Conservation (phyloP, 2,888 invertebrate species). For the Aporophyla nigra region DNA sequence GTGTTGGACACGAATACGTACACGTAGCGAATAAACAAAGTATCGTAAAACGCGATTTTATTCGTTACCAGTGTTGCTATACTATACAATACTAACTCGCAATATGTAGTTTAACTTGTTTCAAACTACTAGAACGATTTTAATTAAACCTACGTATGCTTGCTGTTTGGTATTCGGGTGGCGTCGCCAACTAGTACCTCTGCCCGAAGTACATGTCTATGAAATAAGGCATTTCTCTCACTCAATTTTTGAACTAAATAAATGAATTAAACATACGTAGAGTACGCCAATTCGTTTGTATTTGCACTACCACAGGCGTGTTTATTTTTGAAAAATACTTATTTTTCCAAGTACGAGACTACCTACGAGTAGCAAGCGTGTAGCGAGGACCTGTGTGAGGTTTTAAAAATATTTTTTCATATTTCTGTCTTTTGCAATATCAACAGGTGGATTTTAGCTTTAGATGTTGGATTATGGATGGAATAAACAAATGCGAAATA, state of each 20-base stretch:
- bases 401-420: background rate
- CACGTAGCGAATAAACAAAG: constrained; percentile 39
- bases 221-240: constrained; percentile 45
- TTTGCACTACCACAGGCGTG: background rate
- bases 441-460: constrained; percentile 38
- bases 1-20: constrained; percentile 7
- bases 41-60: constrained; percentile 48
- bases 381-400: constrained; percentile 1
- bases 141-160: constrained; percentile 61
- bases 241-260: constrained; percentile 42
- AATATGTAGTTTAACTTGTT: constrained; percentile 49
- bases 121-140: constrained; percentile 54
- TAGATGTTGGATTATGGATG: constrained; percentile 28
- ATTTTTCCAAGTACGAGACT: background rate
- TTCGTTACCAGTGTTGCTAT: constrained; percentile 25
- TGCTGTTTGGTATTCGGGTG: constrained; percentile 64
- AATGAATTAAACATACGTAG: constrained; percentile 9
- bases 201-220: constrained; percentile 41
- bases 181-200: constrained; percentile 29
- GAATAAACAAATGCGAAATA: constrained; percentile 17
- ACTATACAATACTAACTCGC: constrained; percentile 6
- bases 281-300: background rate
- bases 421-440: constrained; percentile 13
- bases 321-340: background rate
- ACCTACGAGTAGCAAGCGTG: background rate